A percentile compares a stretch with the other conserved stretches of the same genome.
phyloP scores from a whole-genome alignment of 2,797 vertebrate species.

The Podarcis lilfordi region DNA sequence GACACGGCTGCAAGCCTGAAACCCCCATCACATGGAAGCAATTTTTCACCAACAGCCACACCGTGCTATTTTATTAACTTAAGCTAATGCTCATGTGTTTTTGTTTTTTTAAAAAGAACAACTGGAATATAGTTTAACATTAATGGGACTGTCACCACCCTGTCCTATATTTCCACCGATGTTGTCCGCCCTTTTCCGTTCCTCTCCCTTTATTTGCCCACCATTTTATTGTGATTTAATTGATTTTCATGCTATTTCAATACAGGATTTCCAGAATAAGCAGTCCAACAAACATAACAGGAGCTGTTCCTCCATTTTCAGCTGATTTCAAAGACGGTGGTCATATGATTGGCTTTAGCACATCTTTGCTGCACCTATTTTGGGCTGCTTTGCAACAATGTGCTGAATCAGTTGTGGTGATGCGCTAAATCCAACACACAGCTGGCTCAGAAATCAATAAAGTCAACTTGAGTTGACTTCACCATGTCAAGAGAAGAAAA shows the following conservation, averaged over 20 bases:
- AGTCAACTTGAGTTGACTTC: not conserved
- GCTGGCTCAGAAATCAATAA: not conserved
- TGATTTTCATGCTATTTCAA: not conserved
- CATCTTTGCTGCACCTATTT: not conserved
- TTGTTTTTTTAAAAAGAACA: not conserved
- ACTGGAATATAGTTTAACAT: too few species aligned
- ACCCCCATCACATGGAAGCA: too few species aligned
- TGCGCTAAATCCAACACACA: not conserved
- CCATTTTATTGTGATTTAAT: not conserved
- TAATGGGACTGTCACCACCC: not conserved
- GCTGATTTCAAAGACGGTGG: too few species aligned
- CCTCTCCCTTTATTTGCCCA: too few species aligned
- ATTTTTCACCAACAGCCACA: not conserved
- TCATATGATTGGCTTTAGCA: not conserved
- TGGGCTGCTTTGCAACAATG: not conserved
- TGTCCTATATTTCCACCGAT: too few species aligned
- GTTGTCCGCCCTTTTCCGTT: not conserved
- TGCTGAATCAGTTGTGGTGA: not conserved
- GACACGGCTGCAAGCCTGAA: not conserved
- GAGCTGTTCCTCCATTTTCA: not conserved
- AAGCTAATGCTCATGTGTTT: not conserved
- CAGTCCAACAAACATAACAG: not conserved
- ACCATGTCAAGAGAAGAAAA: too few species aligned
- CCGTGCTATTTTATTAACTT: not conserved
- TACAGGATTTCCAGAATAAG: not conserved